Base-by-base conservation (phyloP, 2,888 invertebrate species). In the Rotaria sp. region DNA sequence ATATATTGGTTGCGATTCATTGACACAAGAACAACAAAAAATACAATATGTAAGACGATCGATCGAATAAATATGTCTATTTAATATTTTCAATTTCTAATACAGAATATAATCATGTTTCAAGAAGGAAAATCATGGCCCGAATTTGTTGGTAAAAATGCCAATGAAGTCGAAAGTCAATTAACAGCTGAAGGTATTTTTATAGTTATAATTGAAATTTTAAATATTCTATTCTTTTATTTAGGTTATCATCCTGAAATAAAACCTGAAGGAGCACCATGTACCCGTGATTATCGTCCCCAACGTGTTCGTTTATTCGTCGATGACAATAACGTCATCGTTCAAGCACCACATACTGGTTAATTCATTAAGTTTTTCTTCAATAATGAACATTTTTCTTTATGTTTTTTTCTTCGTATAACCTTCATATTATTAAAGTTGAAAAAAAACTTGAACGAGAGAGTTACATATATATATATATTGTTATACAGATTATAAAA, bases 141-240 rank as follows among this genome's bases (percentile, higher is more conserved):
- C 11, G 45, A 80, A 45, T 80, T 80, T n/a, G 80, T 80, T 80
- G 80, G 80, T 80, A 80, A 80, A 80, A 45, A 45, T 45, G 80
- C 80, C 13, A 15, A 45, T n/a, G 80, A 45, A 45, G 80, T 45
- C 11, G 45, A 80, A 45, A n/a, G n/a, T 15, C 26, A 80, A n/a
- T n/a, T 80, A 45, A 80, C 11, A 45, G 24, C 80, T 15, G 45
- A 80, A 80, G 80, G 75, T 75, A 45, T 18, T 18, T 38, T 8
- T 24, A 30, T 26, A 15, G 1, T 21, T 26, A 2, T 45, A 10
- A 21, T 41, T 45, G 24, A 41, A 45, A 38, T 7, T 75, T 45
- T n/a, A 0, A 75, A 75, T 24, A 30, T 5, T 35, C 5, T 13
- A 3, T 35, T 30, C 15, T 41, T 26, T 75, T 35, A 11, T 41